Evolutionary conservation across 2,797 vertebrate species (phyloP).

Genomic region (Mastacembelus armatus): DNA sequence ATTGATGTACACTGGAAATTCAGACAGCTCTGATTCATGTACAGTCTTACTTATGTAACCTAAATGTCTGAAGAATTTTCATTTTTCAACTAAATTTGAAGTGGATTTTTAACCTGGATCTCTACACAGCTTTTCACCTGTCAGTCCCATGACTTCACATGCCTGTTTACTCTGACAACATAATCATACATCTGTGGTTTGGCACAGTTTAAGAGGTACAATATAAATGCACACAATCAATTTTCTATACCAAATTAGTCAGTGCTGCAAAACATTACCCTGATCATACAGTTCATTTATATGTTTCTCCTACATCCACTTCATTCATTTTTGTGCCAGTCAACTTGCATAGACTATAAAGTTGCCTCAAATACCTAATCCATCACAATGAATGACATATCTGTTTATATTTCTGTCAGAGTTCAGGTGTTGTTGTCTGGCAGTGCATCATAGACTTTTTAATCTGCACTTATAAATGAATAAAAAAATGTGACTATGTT

Average conservation of each 20-base stretch:
- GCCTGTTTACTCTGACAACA: neutral
- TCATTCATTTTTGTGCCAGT: conserved; percentile 10
- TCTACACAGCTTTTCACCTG: neutral
- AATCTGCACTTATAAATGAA: conserved; percentile 13
- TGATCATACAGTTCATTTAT: neutral
- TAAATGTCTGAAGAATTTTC: neutral
- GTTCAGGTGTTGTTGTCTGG: conserved; percentile 17
- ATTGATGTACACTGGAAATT: neutral
- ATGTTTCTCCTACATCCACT: neutral
- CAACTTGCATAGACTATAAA: neutral
- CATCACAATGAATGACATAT: conserved; percentile 20
- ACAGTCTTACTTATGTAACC: neutral
- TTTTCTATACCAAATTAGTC: neutral
- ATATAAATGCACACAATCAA: neutral
- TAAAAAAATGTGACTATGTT: conserved; percentile 28
- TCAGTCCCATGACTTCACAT: neutral
- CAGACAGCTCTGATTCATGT: neutral
- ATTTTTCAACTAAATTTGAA: neutral
- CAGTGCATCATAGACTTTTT: conserved; percentile 13
- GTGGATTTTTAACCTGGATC: neutral
- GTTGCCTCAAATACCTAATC: conserved; percentile 3
- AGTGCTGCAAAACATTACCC: conserved; percentile 1
- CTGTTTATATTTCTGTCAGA: conserved; percentile 30
- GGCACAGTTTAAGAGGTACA: neutral
- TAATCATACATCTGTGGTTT: neutral